These are phyloP conservation scores for Ophiothrix spiculata DNA, from an alignment of 35 echinoderm and acorn worm genomes.

Conservation along the genomic window DNA sequence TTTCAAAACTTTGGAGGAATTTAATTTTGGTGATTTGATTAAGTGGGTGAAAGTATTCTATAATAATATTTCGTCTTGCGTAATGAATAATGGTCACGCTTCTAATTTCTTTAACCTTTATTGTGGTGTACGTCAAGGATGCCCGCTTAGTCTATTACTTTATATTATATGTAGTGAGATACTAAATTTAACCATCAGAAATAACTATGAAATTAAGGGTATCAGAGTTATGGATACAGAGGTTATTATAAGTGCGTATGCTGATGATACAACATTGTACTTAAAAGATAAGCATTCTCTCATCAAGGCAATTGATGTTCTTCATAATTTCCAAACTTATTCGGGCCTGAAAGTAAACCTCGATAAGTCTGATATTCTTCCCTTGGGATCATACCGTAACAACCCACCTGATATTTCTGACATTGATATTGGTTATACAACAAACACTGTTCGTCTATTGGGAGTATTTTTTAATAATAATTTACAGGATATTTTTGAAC, in stretches of 20 bases:
- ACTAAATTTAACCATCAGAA: not conserved
- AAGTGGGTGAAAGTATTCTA: conserved; percentile 6
- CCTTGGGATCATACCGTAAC: too few species aligned
- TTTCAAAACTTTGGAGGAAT: conserved; percentile 18
- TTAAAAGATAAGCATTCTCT: too few species aligned
- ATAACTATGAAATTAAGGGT: not conserved
- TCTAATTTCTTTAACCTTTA: not conserved
- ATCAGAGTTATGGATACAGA: not conserved
- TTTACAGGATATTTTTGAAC: too few species aligned
- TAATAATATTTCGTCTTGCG: conserved; percentile 21
- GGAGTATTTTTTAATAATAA: too few species aligned
- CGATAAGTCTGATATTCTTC: too few species aligned
- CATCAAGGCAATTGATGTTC: too few species aligned
- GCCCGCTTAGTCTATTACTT: conserved; percentile 1
- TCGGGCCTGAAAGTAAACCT: too few species aligned
- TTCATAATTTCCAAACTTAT: too few species aligned
- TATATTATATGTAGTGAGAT: conserved; percentile 32
- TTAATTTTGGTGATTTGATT: conserved; percentile 28
- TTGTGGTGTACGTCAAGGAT: conserved; percentile 28
- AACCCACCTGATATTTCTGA: too few species aligned
- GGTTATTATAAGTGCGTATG: conserved; percentile 21
- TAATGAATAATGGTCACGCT: conserved; percentile 40
- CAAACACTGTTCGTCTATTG: too few species aligned
- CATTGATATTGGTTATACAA: too few species aligned
- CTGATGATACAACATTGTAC: conserved; percentile 43